A percentile compares a stretch with the other conserved stretches of the same genome.
These are phyloP conservation scores for Troglohyphantes excavatus DNA, from an alignment of 2,888 invertebrate genomes.

Conservation along the genomic window DNA sequence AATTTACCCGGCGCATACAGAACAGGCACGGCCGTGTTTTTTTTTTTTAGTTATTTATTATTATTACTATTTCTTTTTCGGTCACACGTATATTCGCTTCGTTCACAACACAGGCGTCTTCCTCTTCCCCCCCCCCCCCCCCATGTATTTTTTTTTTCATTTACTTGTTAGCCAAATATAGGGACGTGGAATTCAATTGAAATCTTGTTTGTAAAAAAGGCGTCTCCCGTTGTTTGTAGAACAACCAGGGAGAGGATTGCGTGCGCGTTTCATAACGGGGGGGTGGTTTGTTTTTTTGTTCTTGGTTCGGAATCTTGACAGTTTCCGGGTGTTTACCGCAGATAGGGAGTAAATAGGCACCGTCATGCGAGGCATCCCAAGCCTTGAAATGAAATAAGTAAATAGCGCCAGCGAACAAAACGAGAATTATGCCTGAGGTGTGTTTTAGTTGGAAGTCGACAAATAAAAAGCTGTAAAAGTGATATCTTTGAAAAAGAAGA, in stretches of 20 bases:
- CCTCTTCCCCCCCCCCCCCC: too few species aligned
- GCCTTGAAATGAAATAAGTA: constrained; percentile 34
- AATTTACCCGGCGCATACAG: constrained; percentile 44
- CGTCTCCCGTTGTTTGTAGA: neutral
- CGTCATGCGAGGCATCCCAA: constrained; percentile 14
- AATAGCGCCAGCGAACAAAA: neutral
- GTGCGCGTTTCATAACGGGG: constrained; percentile 9
- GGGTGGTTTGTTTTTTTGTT: neutral
- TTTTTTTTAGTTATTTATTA: neutral
- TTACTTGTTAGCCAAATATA: constrained; percentile 52
- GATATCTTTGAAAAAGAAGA: neutral
- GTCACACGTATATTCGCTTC: constrained; percentile 17
- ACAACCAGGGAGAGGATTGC: neutral
- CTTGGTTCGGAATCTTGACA: constrained; percentile 10
- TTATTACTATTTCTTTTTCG: constrained; percentile 4
- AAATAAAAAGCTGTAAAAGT: neutral
- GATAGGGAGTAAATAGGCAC: constrained; percentile 26
- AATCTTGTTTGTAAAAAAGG: constrained; percentile 44
- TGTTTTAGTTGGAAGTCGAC: neutral
- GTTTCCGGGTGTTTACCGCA: constrained; percentile 19
- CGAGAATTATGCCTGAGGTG: neutral
- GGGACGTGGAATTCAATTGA: constrained; percentile 53
- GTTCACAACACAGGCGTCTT: neutral
- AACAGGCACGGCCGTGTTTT: constrained; percentile 16
- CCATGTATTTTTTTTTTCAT: constrained; percentile 29